These are phyloP conservation scores for Ascidia mentula DNA, from an alignment of 23 tunicate genomes.

Conservation along the genomic window DNA sequence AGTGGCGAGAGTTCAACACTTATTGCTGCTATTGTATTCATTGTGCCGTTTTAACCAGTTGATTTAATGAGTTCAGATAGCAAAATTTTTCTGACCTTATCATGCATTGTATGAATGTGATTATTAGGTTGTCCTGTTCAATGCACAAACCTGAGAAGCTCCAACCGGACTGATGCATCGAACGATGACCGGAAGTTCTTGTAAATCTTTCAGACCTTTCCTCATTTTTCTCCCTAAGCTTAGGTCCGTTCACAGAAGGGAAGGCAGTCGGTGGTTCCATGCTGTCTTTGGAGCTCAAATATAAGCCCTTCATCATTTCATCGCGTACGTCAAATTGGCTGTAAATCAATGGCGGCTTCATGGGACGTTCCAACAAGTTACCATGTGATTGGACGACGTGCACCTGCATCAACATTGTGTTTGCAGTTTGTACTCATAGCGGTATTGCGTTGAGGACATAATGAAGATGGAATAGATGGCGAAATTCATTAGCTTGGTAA, in stretches of 20 bases:
- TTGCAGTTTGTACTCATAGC: too few species aligned
- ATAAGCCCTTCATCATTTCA: neutral
- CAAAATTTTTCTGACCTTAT: too few species aligned
- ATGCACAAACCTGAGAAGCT: conserved; percentile 67
- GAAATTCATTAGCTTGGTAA: too few species aligned
- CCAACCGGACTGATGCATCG: conserved; percentile 85
- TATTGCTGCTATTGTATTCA: too few species aligned
- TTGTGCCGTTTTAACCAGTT: too few species aligned
- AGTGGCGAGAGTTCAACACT: too few species aligned
- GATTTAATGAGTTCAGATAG: too few species aligned
- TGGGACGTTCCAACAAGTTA: conserved; percentile 18
- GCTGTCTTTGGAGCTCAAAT: neutral
- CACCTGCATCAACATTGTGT: conserved; percentile 20
- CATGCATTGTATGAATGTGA: too few species aligned
- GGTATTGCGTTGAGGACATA: too few species aligned
- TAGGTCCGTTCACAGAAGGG: conserved; percentile 6
- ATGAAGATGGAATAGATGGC: too few species aligned
- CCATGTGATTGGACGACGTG: conserved; percentile 61
- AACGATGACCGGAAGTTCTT: conserved; percentile 55
- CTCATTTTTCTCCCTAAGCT: conserved; percentile 1
- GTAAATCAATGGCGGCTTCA: conserved; percentile 36
- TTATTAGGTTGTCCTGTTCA: too few species aligned
- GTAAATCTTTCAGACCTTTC: conserved; percentile 55
- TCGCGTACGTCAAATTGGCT: conserved; percentile 10
- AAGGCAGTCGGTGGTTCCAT: neutral